These are phyloP conservation scores for Hormiphora californensis DNA, from an alignment of 37 sponge, comb jelly and placozoan genomes.

Conservation along the genomic window DNA sequence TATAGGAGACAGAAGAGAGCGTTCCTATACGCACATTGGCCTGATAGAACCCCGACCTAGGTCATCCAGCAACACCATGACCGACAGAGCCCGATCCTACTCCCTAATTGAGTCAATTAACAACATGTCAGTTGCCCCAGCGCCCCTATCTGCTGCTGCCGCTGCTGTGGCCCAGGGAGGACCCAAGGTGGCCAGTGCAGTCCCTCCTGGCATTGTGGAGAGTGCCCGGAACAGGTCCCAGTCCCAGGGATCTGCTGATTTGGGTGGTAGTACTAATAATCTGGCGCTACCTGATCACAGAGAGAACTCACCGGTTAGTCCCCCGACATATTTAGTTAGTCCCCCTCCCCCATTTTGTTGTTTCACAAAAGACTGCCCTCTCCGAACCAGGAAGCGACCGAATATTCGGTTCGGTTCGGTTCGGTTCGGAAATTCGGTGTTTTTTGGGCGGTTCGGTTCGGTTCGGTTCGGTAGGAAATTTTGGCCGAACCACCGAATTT, in stretches of 20 bases:
- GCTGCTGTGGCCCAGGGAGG: not conserved
- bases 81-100: constrained; percentile 6
- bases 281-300: no score
- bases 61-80: not conserved
- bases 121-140: not conserved
- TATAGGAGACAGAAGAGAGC: constrained; percentile 16
- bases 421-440: no score
- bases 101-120: constrained; percentile 40
- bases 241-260: not conserved
- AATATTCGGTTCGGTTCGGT: no score
- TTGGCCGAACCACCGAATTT: no score
- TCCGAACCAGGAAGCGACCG: no score
- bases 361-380: no score
- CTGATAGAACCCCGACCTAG: not conserved
- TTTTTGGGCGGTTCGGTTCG: no score
- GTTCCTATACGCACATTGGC: constrained; percentile 1
- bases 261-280: not conserved
- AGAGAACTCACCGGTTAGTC: no score
- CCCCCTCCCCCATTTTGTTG: no score
- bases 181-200: not conserved
- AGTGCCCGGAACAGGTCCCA: constrained; percentile 36
- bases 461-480: no score
- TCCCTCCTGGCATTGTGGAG: constrained; percentile 37
- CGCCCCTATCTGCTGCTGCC: not conserved
- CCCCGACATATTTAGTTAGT: no score